Evolutionary conservation across 1,140 invertebrate species (phyloP), one percentile per base, ranked within the genome.

Genomic region (Dolichoris vasculosae): DNA sequence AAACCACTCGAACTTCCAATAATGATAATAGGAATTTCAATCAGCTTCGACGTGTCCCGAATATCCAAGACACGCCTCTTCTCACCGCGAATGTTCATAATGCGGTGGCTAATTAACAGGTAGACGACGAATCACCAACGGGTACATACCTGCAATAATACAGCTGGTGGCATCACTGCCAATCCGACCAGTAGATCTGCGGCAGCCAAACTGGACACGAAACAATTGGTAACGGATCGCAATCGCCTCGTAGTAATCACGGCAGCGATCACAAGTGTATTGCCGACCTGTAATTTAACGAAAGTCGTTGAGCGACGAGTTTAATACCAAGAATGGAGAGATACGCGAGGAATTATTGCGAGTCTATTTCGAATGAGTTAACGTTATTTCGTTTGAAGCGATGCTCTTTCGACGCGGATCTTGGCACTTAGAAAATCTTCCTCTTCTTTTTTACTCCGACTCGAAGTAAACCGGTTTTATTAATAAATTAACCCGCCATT

Each of bases 81-180:
- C 64, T 9, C 8, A 13, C 63, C 13, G 13, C 23, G 26, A 55
- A 71, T 71, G 15, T 8, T 6, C 67, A 17, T 32, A 71, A 32
- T 59, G 23, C 59, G 20, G 15, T 55, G 51, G 48, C 51, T 77
- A 77, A 79, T 84, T 79, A 69, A 32, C 26, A 46, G 23, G 9
- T 73, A 38, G 15, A 23, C 9, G 40, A 55, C 4, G 9, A 35
- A 43, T 30, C 32, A 43, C 48, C 23, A 32, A 69, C 8, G 51
- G 23, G 11, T 26, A 87, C 87, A 59, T 86, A 91, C 91, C 88
- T 91, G 95, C 79, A 95, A 91, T 76, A 94, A 93, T 17, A 99
- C 97, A 82, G 97, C 97, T 73, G 98, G 97, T 20, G 98, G 98
- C 98, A 99, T 99, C 0, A 99, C 98, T 88, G 98, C 97, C 67